Base-by-base conservation (phyloP, 1,140 invertebrate genomes). In the Oedothorax gibbosus region DNA sequence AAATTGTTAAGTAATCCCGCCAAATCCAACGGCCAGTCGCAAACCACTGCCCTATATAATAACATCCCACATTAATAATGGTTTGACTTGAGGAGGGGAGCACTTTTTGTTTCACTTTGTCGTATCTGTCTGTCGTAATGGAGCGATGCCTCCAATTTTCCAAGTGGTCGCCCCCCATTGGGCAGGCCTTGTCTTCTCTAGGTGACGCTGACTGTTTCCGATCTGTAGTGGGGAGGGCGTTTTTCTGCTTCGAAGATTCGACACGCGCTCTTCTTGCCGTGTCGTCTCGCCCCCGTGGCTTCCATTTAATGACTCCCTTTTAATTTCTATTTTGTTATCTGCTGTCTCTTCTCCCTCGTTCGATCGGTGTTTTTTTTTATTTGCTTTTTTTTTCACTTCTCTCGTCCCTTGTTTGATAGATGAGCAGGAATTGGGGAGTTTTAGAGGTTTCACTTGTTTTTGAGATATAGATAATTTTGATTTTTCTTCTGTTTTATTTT, bases 121-220 rank as follows among this genome's bases (percentile, higher is more conserved):
- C 35, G 78, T 81, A 65, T 80, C 65, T 60, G n/a, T 62, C 60
- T 53, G 14, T 71, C 12, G 80, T 83, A 83, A 83, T 83, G 49
- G 71, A 76, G 81, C 81, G 64, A 72, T 82, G 83, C 73, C 18
- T 78, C 83, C 83, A 85, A 85, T 85, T 85, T 85, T 85, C 83
- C 83, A 71, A 85, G 54, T 78, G 83, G 83, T 54, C 83, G 75
- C 83, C 83, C 83, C 83, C 83, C 81, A 84, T 56, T 76, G 81
- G 71, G 81, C 66, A 65, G 56, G 83, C 83, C 83, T 85, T 85
- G 73, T 83, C 51, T 75, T 53, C 51, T n/a, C 64, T 71, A 76
- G 71, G 81, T 65, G 71, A 75, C 81, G 81, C 57, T 18, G 18
- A 62, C 69, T 60, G 69, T 83, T 81, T 81, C 66, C 66, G 57